phyloP scores from a whole-genome alignment of 1,140 invertebrate species.

The Polypedilum vanderplanki region DNA sequence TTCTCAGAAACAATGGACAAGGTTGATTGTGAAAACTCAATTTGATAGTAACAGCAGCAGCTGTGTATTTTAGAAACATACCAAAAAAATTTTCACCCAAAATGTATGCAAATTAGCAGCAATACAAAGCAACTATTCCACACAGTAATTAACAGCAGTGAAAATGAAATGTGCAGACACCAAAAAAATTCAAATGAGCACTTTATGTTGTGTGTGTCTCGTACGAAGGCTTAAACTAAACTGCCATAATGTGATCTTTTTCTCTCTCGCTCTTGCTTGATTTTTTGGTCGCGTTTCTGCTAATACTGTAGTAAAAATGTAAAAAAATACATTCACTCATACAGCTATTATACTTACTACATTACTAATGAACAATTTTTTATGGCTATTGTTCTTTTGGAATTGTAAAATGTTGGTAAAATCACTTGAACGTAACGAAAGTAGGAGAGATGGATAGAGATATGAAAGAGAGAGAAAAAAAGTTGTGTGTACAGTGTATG shows the following conservation, averaged over 20 bases:
- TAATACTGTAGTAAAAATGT: no score
- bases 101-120: slow-evolving; percentile 12
- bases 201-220: not conserved
- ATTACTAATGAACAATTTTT: not conserved
- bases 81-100: not conserved
- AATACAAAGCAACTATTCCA: not conserved
- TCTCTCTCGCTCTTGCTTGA: not conserved
- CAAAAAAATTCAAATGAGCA: not conserved
- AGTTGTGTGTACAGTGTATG: no score
- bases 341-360: not conserved
- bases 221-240: slow-evolving; percentile 10
- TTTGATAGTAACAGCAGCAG: not conserved
- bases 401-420: not conserved
- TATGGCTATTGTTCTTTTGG: not conserved
- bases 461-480: not conserved
- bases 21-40: not conserved
- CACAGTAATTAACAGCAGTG: not conserved
- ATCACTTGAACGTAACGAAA: slow-evolving; percentile 1
- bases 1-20: no score
- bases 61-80: not conserved
- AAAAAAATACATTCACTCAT: slow-evolving; percentile 10
- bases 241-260: slow-evolving; percentile 2
- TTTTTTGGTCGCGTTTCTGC: no score
- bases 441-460: not conserved
- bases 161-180: not conserved